Percentiles rank a stretch among this genome's conserved stretches.
phyloP scores from a whole-genome alignment of 2,797 vertebrate genomes.

The Clarias platycephalus region DNA sequence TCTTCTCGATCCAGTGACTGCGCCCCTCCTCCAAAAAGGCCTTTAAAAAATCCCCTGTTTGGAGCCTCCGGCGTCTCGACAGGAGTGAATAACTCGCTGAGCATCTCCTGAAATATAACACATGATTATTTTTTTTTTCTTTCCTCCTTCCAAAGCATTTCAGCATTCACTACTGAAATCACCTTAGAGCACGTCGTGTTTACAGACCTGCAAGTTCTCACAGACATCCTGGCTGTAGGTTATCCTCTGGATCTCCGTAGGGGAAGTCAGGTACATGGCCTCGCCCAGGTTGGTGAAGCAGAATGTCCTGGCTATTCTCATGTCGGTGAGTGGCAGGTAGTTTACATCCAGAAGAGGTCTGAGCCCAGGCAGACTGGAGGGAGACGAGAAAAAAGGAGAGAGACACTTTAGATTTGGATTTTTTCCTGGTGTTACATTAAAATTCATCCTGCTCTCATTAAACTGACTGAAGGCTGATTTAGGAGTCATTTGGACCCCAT shows the following conservation, averaged over 20 bases:
- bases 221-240: slow-evolving; percentile 98
- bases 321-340: slow-evolving; percentile 97
- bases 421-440: not conserved
- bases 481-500: not conserved
- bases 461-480: not conserved
- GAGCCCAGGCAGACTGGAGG: slow-evolving; percentile 89
- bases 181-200: too few species aligned
- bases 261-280: slow-evolving; percentile 94
- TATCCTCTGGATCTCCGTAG: slow-evolving; percentile 97
- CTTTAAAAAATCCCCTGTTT: slow-evolving; percentile 98
- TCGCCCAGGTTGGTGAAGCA: slow-evolving; percentile 98
- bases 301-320: slow-evolving; percentile 98
- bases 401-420: slow-evolving; percentile 5
- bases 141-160: not conserved
- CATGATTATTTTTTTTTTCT: not conserved
- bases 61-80: slow-evolving; percentile 98
- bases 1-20: slow-evolving; percentile 97
- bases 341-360: slow-evolving; percentile 95
- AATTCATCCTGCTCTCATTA: not conserved
- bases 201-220: slow-evolving; percentile 92
- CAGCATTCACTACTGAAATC: not conserved
- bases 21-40: slow-evolving; percentile 94
- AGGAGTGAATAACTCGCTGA: slow-evolving; percentile 96
- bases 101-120: slow-evolving; percentile 86
- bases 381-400: slow-evolving; percentile 33